These are phyloP conservation scores for Eulimnadia texana DNA, from an alignment of 1,140 invertebrate species.

Conservation along the genomic window DNA sequence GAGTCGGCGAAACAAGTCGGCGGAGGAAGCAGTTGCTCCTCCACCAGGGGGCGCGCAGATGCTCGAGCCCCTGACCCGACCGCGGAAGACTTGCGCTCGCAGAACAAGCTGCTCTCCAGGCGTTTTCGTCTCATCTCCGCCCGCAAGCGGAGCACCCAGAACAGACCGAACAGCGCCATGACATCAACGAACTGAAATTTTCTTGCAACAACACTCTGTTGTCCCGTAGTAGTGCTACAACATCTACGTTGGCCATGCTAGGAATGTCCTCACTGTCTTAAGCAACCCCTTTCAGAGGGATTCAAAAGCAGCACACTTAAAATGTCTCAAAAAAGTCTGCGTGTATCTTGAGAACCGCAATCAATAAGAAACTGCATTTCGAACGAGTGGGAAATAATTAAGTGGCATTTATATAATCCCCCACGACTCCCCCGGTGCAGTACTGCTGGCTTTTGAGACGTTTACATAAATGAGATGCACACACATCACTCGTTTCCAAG, in stretches of 20 bases:
- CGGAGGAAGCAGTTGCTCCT: constrained; percentile 7
- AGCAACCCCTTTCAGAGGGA: too few relatives aligned
- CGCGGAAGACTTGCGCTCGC: neutral
- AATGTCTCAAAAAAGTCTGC: too few relatives aligned
- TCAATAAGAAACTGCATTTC: too few relatives aligned
- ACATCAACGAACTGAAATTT: constrained; percentile 18
- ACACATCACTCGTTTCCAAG: too few relatives aligned
- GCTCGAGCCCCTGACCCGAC: neutral
- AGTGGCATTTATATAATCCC: too few relatives aligned
- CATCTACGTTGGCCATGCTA: neutral
- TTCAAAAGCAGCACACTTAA: too few relatives aligned
- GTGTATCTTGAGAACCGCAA: too few relatives aligned
- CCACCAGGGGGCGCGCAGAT: neutral
- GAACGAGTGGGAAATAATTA: too few relatives aligned
- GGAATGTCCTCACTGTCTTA: neutral
- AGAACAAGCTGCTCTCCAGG: neutral
- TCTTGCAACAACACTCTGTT: too few relatives aligned
- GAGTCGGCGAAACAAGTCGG: constrained; percentile 8
- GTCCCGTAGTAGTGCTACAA: neutral
- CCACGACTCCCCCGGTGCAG: too few relatives aligned
- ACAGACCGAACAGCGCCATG: constrained; percentile 72
- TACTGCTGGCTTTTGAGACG: too few relatives aligned
- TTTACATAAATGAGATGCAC: too few relatives aligned
- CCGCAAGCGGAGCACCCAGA: constrained; percentile 60
- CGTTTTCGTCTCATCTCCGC: constrained; percentile 37